Conservation (phyloP, 2,888 invertebrate genomes). For the Spodoptera exigua region DNA sequence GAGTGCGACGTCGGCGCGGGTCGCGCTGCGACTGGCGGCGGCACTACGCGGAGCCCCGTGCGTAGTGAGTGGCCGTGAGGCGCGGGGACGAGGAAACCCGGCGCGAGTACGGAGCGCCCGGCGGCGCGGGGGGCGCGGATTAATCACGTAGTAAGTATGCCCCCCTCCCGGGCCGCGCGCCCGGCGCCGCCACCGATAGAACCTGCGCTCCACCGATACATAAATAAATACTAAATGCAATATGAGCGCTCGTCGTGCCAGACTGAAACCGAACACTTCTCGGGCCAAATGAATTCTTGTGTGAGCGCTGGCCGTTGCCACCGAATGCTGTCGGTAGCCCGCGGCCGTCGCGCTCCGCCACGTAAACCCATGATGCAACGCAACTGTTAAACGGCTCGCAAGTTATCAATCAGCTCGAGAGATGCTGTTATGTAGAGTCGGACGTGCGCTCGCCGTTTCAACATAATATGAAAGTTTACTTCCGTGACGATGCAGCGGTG, state of each 20-base stretch:
- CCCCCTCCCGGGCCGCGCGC: slow-evolving; percentile 77
- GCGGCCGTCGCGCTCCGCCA: slow-evolving; percentile 55
- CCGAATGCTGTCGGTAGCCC: slow-evolving; percentile 70
- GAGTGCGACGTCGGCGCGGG: slow-evolving; percentile 83
- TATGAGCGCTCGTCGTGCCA: slow-evolving; percentile 84
- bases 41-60: slow-evolving; percentile 87
- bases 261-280: slow-evolving; percentile 88
- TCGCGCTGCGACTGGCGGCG: slow-evolving; percentile 87
- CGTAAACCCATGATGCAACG: slow-evolving; percentile 74
- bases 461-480: slow-evolving; percentile 63
- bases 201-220: slow-evolving; percentile 85
- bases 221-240: slow-evolving; percentile 87
- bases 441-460: slow-evolving; percentile 51
- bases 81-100: slow-evolving; percentile 90
- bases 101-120: slow-evolving; percentile 86
- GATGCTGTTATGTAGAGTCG: slow-evolving; percentile 60
- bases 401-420: slow-evolving; percentile 71
- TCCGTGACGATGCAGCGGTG: slow-evolving; percentile 51
- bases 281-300: slow-evolving; percentile 84
- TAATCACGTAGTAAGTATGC: slow-evolving; percentile 89
- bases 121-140: slow-evolving; percentile 77
- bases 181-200: slow-evolving; percentile 73
- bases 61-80: slow-evolving; percentile 89
- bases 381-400: slow-evolving; percentile 66
- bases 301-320: slow-evolving; percentile 79